Evolutionary conservation across 2,797 vertebrate species (phyloP), one percentile per base, ranked within the genome.

Genomic region (Darevskia nairensis): DNA sequence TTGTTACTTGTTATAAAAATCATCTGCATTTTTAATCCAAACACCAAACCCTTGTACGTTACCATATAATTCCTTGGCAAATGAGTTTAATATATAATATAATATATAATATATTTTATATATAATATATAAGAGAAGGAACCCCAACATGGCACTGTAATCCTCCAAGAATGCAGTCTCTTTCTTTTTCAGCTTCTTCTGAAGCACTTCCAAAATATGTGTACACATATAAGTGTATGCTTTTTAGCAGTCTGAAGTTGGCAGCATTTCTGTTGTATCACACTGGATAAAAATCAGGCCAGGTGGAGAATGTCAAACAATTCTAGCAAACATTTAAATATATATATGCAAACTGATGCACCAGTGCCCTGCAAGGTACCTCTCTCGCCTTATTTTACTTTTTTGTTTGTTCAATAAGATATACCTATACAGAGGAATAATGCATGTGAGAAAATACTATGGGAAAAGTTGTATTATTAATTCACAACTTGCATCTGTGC

Each of bases 331-430:
- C 91, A 82, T 71, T 91, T 93, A 87, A 88, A 32, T 91, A 44
- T 81, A 44, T 81, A 7, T 89, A 93, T 93, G 95, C 87, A 95
- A 95, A 96, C 92, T 55, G 90, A 92, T 93, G 96, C 93, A 91
- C 91, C 95, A 95, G 27, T 86, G 35, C 74, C 59, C 81, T 7
- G 78, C 75, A 35, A 90, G 13, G 10, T 69, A 7, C 50, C 17
- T 80, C 77, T 72, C 46, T 72, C 68, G 27, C 32, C 27, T 39
- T 41, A 25, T 17, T 41, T 7, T 50, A 44, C 5, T 11, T 44
- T 27, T 77, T 6, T n/a, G 8, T 29, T 35, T 0, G 29, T 2
- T 0, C 46, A 74, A 71, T 39, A 9, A 8, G 85, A 71, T 0
- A 2, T 64, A 35, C 35, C 35, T 35, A 1, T 1, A 17, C 15